A percentile compares a stretch with the other conserved stretches of the same genome.
Evolutionary conservation across 2,888 invertebrate genomes (phyloP).

Genomic region (Drosophila greeni): DNA sequence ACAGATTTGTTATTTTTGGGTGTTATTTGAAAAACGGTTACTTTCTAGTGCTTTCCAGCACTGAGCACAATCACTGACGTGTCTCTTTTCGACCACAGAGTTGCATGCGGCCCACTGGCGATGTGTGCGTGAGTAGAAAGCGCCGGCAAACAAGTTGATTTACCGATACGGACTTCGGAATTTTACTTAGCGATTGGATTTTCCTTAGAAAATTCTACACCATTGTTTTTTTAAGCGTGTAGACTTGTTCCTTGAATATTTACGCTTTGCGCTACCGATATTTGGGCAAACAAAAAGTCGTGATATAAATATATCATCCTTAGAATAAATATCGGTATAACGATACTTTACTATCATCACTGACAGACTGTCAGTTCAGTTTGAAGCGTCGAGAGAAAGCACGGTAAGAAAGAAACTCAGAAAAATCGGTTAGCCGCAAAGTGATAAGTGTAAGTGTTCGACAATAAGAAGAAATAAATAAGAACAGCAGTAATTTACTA

Average conservation of each 20-base stretch:
- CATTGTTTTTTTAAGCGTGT: no score
- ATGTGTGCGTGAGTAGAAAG: slow-evolving; percentile 50
- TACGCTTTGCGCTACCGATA: no score
- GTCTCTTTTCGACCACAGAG: slow-evolving; percentile 42
- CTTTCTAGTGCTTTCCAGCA: slow-evolving; percentile 46
- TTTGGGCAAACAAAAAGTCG: no score
- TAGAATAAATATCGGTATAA: no score
- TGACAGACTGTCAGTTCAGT: slow-evolving; percentile 63
- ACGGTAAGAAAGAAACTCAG: slow-evolving; percentile 18
- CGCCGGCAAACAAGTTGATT: slow-evolving; percentile 56
- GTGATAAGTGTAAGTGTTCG: slow-evolving; percentile 49
- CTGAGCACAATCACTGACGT: slow-evolving; percentile 60
- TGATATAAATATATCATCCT: no score
- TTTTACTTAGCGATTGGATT: no score
- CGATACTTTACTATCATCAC: no score
- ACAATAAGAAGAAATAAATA: not conserved
- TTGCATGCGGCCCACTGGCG: slow-evolving; percentile 15
- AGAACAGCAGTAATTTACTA: not conserved
- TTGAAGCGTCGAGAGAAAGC: slow-evolving; percentile 55
- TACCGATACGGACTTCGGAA: no score
- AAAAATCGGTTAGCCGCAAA: slow-evolving; percentile 21
- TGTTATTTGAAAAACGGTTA: slow-evolving; percentile 40
- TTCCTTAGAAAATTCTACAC: no score
- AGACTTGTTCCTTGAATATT: no score
- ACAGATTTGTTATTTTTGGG: not conserved